Conservation (phyloP, 2,113 vertebrate species). For the Strix uralensis region DNA sequence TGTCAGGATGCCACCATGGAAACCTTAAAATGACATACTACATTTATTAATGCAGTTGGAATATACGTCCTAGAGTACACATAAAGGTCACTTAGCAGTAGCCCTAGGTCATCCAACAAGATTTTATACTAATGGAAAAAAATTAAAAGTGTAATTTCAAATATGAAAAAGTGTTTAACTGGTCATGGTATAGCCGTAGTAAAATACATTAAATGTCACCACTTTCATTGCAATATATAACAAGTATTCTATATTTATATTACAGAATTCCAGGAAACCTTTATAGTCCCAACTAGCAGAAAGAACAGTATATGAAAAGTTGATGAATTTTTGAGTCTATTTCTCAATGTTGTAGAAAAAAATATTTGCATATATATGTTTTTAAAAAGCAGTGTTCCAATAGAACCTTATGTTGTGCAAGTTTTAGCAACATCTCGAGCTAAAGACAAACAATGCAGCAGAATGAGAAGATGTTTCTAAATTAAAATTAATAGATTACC, state of each 20-base stretch:
- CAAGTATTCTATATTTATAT: background rate
- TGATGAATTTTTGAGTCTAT: background rate
- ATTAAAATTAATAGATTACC: background rate
- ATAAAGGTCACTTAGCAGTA: background rate
- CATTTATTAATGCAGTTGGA: conserved; percentile 42
- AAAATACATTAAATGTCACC: background rate
- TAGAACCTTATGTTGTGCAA: background rate
- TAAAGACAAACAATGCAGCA: background rate
- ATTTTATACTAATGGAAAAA: background rate
- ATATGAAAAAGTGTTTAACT: background rate
- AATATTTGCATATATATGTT: background rate
- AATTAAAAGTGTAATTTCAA: background rate
- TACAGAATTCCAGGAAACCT: background rate
- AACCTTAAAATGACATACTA: conserved; percentile 32
- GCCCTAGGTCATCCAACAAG: background rate
- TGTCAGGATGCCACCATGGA: conserved; percentile 34
- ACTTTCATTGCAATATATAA: background rate
- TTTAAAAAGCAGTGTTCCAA: background rate
- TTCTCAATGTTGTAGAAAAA: background rate
- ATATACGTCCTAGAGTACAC: background rate
- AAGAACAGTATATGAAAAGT: background rate
- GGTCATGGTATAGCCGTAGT: background rate
- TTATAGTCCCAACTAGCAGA: background rate
- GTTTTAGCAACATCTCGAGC: background rate
- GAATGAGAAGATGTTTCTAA: background rate